Evolutionary conservation across 2,888 invertebrate species (phyloP).

Genomic region (Drosophila rubida): DNA sequence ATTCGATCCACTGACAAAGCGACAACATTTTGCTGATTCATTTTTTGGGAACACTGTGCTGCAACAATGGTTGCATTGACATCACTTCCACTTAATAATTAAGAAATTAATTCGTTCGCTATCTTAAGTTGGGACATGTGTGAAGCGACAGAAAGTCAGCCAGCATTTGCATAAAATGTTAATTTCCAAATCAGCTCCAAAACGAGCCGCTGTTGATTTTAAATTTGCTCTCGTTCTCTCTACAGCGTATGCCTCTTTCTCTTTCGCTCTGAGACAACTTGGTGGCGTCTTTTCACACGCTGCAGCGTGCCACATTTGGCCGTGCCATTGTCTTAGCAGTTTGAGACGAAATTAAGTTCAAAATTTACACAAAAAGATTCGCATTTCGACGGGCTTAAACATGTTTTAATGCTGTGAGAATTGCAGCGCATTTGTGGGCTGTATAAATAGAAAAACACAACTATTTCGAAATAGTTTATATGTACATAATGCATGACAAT

Average conservation of each 20-base stretch:
- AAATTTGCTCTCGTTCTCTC: conserved; percentile 10
- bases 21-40: conserved; percentile 68
- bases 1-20: conserved; percentile 46
- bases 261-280: conserved; percentile 33
- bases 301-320: conserved; percentile 37
- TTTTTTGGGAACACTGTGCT: conserved; percentile 34
- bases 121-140: conserved; percentile 17
- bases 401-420: conserved; percentile 6
- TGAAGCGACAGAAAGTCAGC: conserved; percentile 12
- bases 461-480: too few species aligned
- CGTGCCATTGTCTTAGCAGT: conserved; percentile 12
- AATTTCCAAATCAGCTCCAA: conserved; percentile 47
- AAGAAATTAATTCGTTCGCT: conserved; percentile 64
- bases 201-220: conserved; percentile 9
- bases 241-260: neutral
- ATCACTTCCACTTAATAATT: conserved; percentile 67
- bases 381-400: conserved; percentile 4
- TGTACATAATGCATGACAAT: too few species aligned
- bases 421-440: neutral
- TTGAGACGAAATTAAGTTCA: conserved; percentile 3
- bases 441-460: neutral
- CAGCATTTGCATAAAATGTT: conserved; percentile 58
- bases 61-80: conserved; percentile 37
- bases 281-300: conserved; percentile 54
- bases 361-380: conserved; percentile 10